These are phyloP conservation scores for Cardinalis cardinalis DNA, from an alignment of 2,113 vertebrate species.

Conservation along the genomic window DNA sequence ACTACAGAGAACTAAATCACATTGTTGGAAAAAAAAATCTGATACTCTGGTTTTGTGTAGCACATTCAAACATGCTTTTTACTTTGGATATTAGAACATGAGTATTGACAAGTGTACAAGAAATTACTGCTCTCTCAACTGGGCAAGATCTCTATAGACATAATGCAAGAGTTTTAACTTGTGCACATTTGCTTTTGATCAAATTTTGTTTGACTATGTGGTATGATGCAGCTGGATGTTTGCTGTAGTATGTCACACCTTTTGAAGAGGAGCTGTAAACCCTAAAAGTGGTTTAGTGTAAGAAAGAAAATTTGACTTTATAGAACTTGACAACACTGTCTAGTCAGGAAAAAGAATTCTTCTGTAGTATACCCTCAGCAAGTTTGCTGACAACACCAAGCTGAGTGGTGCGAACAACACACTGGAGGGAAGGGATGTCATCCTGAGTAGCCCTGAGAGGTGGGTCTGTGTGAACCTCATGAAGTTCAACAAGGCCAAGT, in stretches of 20 bases:
- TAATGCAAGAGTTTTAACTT: not conserved
- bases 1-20: not conserved
- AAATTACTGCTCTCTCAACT: not conserved
- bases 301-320: not conserved
- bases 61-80: not conserved
- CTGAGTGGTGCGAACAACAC: rapidly evolving
- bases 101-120: not conserved
- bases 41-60: not conserved
- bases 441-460: not conserved
- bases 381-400: not conserved
- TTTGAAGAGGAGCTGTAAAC: not conserved
- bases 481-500: not conserved
- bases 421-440: not conserved
- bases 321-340: not conserved
- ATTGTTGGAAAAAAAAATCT: not conserved
- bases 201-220: not conserved
- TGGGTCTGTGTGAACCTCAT: not conserved
- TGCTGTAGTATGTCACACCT: not conserved
- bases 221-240: not conserved
- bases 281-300: not conserved
- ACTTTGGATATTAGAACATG: not conserved
- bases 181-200: not conserved
- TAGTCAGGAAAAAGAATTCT: not conserved
- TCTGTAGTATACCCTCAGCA: not conserved
- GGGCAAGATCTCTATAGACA: not conserved